Evolutionary conservation across 2,888 invertebrate species (phyloP).

Genomic region (Apoda limacodes): DNA sequence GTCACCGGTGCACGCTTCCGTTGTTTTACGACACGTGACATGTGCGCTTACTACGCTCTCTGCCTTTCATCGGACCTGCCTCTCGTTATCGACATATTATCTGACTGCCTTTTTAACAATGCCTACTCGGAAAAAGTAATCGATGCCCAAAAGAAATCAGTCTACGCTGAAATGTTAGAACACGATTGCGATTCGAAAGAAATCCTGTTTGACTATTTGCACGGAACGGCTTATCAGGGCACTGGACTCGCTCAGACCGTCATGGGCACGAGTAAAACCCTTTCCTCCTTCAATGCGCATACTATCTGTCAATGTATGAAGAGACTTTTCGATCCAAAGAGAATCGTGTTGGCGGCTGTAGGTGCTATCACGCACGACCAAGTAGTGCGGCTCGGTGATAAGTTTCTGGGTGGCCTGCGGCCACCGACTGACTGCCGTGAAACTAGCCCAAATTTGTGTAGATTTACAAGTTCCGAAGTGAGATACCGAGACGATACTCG

Average conservation of each 20-base stretch:
- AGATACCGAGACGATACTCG: constrained; percentile 89
- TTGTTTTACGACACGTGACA: constrained; percentile 96
- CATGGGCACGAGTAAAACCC: constrained; percentile 78
- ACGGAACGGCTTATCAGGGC: constrained; percentile 53
- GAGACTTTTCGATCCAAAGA: constrained; percentile 86
- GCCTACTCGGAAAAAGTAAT: constrained; percentile 46
- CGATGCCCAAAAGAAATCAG: constrained; percentile 35
- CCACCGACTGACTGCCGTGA: constrained; percentile 63
- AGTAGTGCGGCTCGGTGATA: constrained; percentile 79
- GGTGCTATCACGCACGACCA: constrained; percentile 91
- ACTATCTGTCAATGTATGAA: constrained; percentile 84
- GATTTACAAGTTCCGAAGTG: constrained; percentile 91
- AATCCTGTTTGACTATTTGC: constrained; percentile 49
- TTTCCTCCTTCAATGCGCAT: constrained; percentile 64
- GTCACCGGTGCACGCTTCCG: constrained; percentile 95
- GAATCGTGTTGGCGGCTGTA: constrained; percentile 93
- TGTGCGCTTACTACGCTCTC: constrained; percentile 95
- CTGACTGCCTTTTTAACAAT: constrained; percentile 93
- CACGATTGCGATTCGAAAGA: constrained; percentile 35
- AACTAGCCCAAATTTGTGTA: constrained; percentile 48
- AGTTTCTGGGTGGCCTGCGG: constrained; percentile 74
- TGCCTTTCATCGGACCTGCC: constrained; percentile 89
- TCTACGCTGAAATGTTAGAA: constrained; percentile 42
- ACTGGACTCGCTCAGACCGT: constrained; percentile 46
- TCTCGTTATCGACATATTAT: constrained; percentile 88